Conservation (phyloP, 2,113 vertebrate species). For the Osmerus mordax region DNA sequence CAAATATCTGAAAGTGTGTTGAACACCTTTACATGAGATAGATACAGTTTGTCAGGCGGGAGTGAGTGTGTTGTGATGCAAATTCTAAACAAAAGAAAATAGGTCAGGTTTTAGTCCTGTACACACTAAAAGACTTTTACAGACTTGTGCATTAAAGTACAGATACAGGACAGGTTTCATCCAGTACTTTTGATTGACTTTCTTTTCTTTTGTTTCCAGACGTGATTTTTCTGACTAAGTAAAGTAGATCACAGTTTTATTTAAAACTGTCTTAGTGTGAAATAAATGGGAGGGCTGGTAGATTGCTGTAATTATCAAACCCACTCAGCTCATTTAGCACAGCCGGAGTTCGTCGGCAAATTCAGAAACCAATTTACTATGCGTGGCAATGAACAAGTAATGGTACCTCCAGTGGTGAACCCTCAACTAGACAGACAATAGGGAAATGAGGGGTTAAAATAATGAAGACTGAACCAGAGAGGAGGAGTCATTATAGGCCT, state of each 20-base stretch:
- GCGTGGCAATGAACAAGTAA: constrained; percentile 81
- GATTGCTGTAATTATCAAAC: constrained; percentile 94
- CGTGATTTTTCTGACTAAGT: not conserved
- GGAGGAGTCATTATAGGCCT: constrained; percentile 77
- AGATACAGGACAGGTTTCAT: too few relatives aligned
- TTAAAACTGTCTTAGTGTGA: constrained; percentile 64
- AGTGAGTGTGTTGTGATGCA: too few relatives aligned
- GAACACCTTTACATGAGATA: too few relatives aligned
- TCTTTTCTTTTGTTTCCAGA: not conserved
- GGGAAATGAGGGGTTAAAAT: constrained; percentile 24
- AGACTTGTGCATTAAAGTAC: too few relatives aligned
- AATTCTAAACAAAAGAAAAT: too few relatives aligned
- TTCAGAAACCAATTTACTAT: constrained; percentile 88
- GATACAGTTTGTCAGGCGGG: too few relatives aligned
- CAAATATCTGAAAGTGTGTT: too few relatives aligned
- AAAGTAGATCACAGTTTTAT: constrained; percentile 1
- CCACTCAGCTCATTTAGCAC: constrained; percentile 91
- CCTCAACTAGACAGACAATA: constrained; percentile 34
- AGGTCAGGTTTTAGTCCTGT: too few relatives aligned
- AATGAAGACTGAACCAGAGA: constrained; percentile 39
- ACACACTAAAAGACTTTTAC: too few relatives aligned
- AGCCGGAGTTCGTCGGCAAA: constrained; percentile 88
- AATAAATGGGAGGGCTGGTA: constrained; percentile 75
- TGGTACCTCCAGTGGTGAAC: constrained; percentile 27
- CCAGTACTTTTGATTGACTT: not conserved